These are phyloP conservation scores for Ichneumoninae sp. DNA, from an alignment of 2,888 invertebrate species.

Conservation along the genomic window DNA sequence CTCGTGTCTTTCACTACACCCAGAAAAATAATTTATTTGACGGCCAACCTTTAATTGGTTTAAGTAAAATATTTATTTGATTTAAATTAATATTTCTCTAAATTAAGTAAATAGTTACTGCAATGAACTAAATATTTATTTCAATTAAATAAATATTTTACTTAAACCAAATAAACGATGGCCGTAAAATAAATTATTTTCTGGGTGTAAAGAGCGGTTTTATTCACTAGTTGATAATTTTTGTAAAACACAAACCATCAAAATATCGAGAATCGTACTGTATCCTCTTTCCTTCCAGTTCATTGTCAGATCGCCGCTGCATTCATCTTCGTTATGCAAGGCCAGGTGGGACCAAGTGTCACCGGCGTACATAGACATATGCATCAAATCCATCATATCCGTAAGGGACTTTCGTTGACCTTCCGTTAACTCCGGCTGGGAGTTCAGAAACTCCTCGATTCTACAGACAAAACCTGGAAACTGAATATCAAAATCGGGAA, in stretches of 20 bases:
- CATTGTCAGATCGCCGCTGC: constrained; percentile 69
- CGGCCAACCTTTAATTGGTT: too few relatives aligned
- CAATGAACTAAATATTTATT: too few relatives aligned
- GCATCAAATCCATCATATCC: constrained; percentile 52
- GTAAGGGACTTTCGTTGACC: constrained; percentile 62
- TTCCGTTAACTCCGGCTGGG: constrained; percentile 65
- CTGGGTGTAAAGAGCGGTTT: too few relatives aligned
- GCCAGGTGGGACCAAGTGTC: constrained; percentile 73
- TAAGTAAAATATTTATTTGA: too few relatives aligned
- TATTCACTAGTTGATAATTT: not conserved
- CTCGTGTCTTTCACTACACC: too few relatives aligned
- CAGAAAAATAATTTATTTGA: too few relatives aligned
- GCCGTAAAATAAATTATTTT: too few relatives aligned
- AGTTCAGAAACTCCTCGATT: constrained; percentile 56
- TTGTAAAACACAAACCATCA: constrained; percentile 74
- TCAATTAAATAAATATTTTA: too few relatives aligned
- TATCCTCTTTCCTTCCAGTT: constrained; percentile 79
- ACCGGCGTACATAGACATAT: constrained; percentile 64
- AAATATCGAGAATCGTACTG: constrained; percentile 76
- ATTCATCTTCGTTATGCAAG: constrained; percentile 6
- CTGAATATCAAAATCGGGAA: not conserved
- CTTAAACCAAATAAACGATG: too few relatives aligned
- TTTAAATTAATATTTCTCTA: too few relatives aligned
- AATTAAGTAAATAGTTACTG: too few relatives aligned
- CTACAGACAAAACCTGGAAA: constrained; percentile 53